Conservation (phyloP, 2,113 vertebrate genomes). For the Aythya baeri region DNA sequence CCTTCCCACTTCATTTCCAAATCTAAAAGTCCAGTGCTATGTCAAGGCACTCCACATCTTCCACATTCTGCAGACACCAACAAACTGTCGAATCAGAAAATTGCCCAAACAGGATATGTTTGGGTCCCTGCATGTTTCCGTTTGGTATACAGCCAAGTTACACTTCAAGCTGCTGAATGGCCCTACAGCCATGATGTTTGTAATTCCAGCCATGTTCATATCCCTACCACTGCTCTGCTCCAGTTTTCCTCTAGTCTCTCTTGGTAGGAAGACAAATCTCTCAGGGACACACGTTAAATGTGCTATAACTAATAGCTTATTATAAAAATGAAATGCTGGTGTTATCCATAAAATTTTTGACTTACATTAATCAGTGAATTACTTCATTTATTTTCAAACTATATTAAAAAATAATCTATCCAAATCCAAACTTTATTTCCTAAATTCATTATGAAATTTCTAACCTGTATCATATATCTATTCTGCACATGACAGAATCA, state of each 20-base stretch:
- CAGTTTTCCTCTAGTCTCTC: neutral
- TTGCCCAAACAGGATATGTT: accelerated
- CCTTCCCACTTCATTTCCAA: neutral
- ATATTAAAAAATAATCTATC: neutral
- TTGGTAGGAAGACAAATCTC: neutral
- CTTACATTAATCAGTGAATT: neutral
- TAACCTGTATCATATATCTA: neutral
- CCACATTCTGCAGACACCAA: neutral
- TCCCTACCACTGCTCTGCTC: neutral
- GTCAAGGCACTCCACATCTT: neutral
- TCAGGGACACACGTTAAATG: neutral
- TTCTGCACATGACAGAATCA: neutral
- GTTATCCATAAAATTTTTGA: neutral
- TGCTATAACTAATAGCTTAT: neutral
- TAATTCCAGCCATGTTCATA: neutral
- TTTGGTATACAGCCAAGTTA: neutral
- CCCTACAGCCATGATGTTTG: neutral
- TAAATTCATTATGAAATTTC: neutral
- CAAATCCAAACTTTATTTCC: neutral
- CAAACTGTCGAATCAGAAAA: neutral
- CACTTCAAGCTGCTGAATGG: neutral
- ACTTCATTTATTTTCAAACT: neutral
- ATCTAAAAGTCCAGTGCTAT: neutral
- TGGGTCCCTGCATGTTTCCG: neutral
- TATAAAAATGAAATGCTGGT: neutral